These are phyloP conservation scores for Setipinna tenuifilis DNA, from an alignment of 2,797 vertebrate genomes.

Conservation along the genomic window DNA sequence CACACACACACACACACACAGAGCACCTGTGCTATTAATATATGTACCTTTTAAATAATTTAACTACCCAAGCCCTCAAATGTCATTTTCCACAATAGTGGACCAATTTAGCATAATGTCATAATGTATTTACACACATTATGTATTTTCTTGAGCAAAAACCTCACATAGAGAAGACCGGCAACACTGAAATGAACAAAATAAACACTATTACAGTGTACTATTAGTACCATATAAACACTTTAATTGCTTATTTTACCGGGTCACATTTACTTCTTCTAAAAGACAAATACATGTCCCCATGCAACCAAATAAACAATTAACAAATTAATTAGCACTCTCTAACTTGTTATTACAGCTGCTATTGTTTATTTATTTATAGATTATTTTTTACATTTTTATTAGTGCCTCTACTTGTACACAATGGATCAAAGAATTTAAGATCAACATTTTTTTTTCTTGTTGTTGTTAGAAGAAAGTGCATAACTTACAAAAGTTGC, in stretches of 20 bases:
- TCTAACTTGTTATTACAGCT: not conserved
- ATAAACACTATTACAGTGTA: no score
- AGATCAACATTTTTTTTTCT: not conserved
- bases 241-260: no score
- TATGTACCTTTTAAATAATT: not conserved
- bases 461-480: not conserved
- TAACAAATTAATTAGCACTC: not conserved
- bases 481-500: not conserved
- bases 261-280: not conserved
- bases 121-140: no score
- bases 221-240: no score
- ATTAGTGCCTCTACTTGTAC: not conserved
- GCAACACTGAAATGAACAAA: no score
- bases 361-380: not conserved
- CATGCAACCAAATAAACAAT: not conserved
- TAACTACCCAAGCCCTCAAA: not conserved
- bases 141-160: no score
- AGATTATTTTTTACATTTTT: not conserved
- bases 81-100: no score
- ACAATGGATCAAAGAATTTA: not conserved
- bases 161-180: no score
- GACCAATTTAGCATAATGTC: no score
- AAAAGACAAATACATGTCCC: not conserved
- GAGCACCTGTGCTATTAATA: constrained; percentile 16
- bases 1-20: constrained; percentile 52